Conservation (phyloP, 2,797 vertebrate species). For the Cossypha polioptera region DNA sequence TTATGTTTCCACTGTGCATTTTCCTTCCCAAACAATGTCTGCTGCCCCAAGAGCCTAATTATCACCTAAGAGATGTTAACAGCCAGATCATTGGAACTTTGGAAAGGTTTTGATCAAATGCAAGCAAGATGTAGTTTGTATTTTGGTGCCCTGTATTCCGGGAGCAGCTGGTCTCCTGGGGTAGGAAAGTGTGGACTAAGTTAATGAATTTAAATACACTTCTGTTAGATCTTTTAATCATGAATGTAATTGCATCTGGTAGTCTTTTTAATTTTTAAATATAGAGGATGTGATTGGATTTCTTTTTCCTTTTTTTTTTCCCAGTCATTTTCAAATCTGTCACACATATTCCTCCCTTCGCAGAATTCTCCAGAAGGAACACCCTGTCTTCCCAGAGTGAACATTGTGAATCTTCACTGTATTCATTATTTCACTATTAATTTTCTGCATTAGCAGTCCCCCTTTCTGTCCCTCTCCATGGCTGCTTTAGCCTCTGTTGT, state of each 20-base stretch:
- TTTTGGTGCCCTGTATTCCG: constrained; percentile 52
- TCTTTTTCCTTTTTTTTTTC: background rate
- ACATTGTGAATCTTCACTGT: background rate
- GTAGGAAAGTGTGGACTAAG: constrained; percentile 45
- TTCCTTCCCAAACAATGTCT: constrained; percentile 50
- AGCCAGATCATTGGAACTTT: constrained; percentile 46
- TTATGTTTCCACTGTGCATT: constrained; percentile 1
- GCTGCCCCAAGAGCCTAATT: constrained; percentile 54
- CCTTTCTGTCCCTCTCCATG: background rate
- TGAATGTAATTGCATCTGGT: constrained; percentile 62
- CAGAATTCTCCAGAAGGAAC: background rate
- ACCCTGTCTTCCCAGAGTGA: background rate
- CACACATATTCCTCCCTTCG: background rate
- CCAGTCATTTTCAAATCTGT: background rate
- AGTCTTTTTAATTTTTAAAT: constrained; percentile 60
- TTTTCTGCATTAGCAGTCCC: background rate
- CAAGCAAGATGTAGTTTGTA: constrained; percentile 61
- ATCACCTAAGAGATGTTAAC: constrained; percentile 66
- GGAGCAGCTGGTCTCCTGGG: constrained; percentile 62
- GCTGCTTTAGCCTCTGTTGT: background rate
- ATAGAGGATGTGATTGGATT: constrained; percentile 17
- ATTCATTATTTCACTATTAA: background rate
- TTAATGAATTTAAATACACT: constrained; percentile 69
- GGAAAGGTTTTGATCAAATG: constrained; percentile 66
- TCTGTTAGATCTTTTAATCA: constrained; percentile 67